phyloP scores from a whole-genome alignment of 2,888 invertebrate genomes.

The Microplitis manilae region DNA sequence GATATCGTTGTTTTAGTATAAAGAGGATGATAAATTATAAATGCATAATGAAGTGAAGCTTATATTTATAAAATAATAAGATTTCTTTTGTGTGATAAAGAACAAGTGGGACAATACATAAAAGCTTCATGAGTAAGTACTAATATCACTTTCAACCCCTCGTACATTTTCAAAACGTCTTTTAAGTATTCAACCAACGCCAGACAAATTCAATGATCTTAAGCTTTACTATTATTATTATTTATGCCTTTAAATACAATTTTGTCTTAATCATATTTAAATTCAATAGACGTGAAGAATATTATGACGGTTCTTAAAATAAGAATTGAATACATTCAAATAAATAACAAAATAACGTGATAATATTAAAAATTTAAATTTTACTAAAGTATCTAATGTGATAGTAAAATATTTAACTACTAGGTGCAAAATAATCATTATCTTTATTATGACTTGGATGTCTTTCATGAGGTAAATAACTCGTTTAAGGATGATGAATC shows the following conservation, averaged over 20 bases:
- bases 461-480: too few relatives aligned
- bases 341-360: too few relatives aligned
- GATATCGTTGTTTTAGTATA: background rate
- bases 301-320: too few relatives aligned
- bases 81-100: conserved; percentile 10
- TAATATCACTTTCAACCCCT: conserved; percentile 30
- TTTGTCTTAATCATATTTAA: conserved; percentile 5
- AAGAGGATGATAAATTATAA: background rate
- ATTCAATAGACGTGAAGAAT: background rate
- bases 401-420: too few relatives aligned
- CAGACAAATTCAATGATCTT: conserved; percentile 21
- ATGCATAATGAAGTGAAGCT: background rate
- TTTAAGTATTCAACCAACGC: background rate
- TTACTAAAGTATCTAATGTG: too few relatives aligned
- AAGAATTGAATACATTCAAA: too few relatives aligned
- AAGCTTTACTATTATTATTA: conserved; percentile 19
- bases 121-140: conserved; percentile 12
- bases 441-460: too few relatives aligned
- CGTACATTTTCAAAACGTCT: conserved; percentile 24
- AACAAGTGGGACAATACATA: conserved; percentile 10
- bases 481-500: too few relatives aligned
- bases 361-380: too few relatives aligned
- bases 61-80: conserved; percentile 23
- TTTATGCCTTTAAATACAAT: conserved; percentile 12
- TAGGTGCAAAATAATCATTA: too few relatives aligned